Percentiles rank a stretch among this genome's conserved stretches.
phyloP scores from a whole-genome alignment of 2,797 vertebrate genomes.

The Scyliorhinus canicula region DNA sequence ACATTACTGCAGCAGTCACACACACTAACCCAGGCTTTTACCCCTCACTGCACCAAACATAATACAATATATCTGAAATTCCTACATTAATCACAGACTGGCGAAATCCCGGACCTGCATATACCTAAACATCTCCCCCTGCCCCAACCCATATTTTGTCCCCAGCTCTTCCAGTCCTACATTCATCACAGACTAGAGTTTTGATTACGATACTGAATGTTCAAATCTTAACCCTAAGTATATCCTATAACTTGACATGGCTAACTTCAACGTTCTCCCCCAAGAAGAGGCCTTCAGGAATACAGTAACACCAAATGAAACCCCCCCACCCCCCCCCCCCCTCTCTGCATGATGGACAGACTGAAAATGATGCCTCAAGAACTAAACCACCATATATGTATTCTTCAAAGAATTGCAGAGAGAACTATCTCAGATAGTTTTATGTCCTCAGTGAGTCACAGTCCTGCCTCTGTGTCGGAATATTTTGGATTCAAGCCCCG shows the following conservation, averaged over 20 bases:
- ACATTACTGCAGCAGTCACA: no score
- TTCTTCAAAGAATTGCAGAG: neutral
- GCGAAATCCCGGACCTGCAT: no score
- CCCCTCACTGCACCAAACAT: no score
- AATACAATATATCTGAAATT: no score
- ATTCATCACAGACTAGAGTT: neutral
- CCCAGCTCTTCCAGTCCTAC: no score
- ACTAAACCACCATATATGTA: neutral
- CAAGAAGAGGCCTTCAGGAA: neutral
- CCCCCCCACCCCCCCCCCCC: neutral
- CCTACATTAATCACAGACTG: no score
- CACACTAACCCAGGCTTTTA: no score
- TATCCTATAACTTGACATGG: neutral
- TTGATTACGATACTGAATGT: neutral
- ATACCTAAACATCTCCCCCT: no score
- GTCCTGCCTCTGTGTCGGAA: neutral
- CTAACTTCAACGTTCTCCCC: neutral
- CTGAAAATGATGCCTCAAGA: neutral
- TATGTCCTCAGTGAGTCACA: neutral
- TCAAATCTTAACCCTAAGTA: neutral
- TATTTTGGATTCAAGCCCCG: neutral
- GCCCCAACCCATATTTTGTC: no score
- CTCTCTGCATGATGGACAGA: neutral
- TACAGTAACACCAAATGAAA: neutral
- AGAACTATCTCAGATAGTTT: neutral